A percentile compares a stretch with the other conserved stretches of the same genome.
Conservation (phyloP, 1,140 invertebrate species). For the Sarcophaga bullata region DNA sequence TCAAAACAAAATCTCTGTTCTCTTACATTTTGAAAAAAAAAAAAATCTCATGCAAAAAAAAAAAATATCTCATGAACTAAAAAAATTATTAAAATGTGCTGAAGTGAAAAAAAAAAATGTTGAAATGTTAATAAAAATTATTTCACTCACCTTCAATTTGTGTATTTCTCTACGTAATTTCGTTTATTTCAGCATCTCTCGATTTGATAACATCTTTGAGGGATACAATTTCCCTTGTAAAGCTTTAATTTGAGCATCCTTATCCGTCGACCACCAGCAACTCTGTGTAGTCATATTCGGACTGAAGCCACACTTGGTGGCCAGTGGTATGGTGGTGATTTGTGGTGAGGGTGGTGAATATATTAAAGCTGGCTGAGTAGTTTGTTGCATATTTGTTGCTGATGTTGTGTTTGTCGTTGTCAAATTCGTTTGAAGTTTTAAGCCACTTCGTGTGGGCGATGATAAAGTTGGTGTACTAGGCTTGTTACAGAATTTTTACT, state of each 20-base stretch:
- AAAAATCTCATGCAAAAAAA: too few relatives aligned
- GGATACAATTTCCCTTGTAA: slow-evolving; percentile 44
- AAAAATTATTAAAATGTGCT: too few relatives aligned
- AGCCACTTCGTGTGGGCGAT: slow-evolving; percentile 13
- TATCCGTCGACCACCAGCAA: slow-evolving; percentile 44
- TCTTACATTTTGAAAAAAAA: too few relatives aligned
- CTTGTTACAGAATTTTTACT: not conserved
- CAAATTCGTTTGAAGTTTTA: slow-evolving; percentile 39
- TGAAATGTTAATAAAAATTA: not conserved
- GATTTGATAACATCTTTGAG: slow-evolving; percentile 46
- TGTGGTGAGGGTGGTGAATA: slow-evolving; percentile 36
- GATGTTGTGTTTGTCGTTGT: slow-evolving; percentile 3
- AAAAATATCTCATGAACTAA: too few relatives aligned
- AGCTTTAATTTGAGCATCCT: slow-evolving; percentile 44
- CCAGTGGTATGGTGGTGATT: slow-evolving; percentile 43
- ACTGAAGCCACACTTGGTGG: slow-evolving; percentile 45
- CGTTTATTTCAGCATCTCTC: slow-evolving; percentile 44
- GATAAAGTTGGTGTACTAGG: not conserved
- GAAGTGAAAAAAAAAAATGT: too few relatives aligned
- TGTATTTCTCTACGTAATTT: slow-evolving; percentile 46
- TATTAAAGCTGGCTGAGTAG: slow-evolving; percentile 8
- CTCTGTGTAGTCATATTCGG: slow-evolving; percentile 43
- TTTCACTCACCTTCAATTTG: slow-evolving; percentile 46
- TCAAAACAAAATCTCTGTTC: too few relatives aligned
- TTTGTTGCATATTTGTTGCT: slow-evolving; percentile 15